Percentiles rank a stretch among this genome's conserved stretches.
Evolutionary conservation across 2,797 vertebrate species (phyloP).

Genomic region (Falco peregrinus): DNA sequence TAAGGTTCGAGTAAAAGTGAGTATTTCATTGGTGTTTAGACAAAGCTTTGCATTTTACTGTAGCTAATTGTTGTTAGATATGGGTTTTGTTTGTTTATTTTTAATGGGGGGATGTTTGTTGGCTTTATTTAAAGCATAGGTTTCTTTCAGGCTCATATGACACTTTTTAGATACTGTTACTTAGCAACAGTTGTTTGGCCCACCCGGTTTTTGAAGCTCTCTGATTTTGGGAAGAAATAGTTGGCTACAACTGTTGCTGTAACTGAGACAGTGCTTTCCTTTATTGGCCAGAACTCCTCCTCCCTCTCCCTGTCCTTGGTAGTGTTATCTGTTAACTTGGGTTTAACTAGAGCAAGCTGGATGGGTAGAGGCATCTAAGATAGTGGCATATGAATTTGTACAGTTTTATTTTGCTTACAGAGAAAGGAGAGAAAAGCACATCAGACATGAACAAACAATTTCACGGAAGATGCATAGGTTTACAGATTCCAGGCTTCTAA

Average conservation of each 20-base stretch:
- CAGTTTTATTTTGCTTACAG: background rate
- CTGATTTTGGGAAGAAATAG: background rate
- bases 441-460: background rate
- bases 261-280: slow-evolving; percentile 16
- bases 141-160: background rate
- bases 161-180: background rate
- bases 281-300: background rate
- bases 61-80: background rate
- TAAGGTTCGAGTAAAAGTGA: background rate
- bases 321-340: slow-evolving; percentile 59
- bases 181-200: background rate
- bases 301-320: background rate
- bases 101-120: background rate
- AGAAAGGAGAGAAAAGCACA: background rate
- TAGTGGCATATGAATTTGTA: background rate
- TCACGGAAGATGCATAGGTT: background rate
- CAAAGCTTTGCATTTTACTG: background rate
- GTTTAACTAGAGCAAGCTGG: slow-evolving; percentile 22
- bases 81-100: background rate
- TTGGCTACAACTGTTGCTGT: background rate
- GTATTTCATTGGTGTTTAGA: background rate
- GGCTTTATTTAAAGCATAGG: background rate
- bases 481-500: background rate
- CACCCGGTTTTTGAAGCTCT: background rate
- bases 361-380: background rate